Base-by-base conservation (phyloP, 2,888 invertebrate species). In the Podotricha telesiphe region DNA sequence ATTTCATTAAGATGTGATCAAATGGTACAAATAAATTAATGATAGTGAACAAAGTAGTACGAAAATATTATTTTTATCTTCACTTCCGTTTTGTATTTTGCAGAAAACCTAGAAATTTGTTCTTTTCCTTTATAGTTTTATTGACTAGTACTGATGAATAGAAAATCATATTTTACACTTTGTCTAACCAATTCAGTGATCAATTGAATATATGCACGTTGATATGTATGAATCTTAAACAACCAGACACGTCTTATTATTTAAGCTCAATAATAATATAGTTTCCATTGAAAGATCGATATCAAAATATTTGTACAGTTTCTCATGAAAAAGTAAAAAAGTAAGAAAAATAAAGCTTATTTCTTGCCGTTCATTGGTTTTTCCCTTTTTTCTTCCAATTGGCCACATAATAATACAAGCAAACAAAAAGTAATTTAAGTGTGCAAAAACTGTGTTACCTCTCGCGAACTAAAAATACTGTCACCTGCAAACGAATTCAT, bases 401-500 rank as follows among this genome's bases (percentile, higher is more conserved):
- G 34, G n/a, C 7, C 22, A 34, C 17, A 10, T 53, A n/a, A 37
- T 34, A 55, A 34, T 28, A 15, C 17, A 55, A 17, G 11, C 34
- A 2, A 37, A 11, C 17, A 17, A 55, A 55, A 55, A 34, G 34
- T 55, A 37, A 55, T 55, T 37, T 19, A 37, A 55, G 34, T 55
- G 17, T 55, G 55, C 11, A 55, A 55, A 20, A 53, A 45, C 19
- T 48, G 3, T 48, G 3, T 17, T 15, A 37, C 0, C 4, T 48
- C 17, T 37, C 50, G 65, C 65, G 45, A 69, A 72, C 71, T 67
- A 80, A 78, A 78, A 80, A 83, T 83, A 85, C 82, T 81, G 83
- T 85, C 85, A 86, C 85, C 86, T 84, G 84, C 79, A 87, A 83
- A 83, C 81, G 80, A 79, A 80, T 80, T 78, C 75, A 79, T 79